These are phyloP conservation scores for Rhizomys pruinosus DNA, from an alignment of 2,113 vertebrate genomes.

Conservation along the genomic window DNA sequence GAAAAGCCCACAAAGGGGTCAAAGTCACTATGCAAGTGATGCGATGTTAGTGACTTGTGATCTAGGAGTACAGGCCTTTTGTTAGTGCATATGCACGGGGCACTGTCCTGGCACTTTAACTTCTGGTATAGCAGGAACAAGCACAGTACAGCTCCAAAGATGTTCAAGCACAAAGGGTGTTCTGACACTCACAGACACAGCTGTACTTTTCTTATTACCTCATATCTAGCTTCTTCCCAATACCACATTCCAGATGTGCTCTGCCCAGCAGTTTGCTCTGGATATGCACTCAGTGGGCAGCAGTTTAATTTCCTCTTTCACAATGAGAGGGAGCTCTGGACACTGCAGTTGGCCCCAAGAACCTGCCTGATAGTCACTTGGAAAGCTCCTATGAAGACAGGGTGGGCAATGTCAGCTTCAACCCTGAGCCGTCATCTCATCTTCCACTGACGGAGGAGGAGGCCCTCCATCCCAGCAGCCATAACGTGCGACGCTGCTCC, in stretches of 20 bases:
- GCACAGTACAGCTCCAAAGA: no score
- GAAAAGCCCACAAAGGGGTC: no score
- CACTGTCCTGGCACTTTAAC: no score
- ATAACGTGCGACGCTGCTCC: fast-evolving
- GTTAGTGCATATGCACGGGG: no score
- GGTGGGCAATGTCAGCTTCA: fast-evolving
- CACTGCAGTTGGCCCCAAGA: fast-evolving
- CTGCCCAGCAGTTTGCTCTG: fast-evolving
- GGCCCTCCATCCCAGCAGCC: background rate
- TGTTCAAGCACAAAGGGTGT: no score
- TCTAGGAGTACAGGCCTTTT: no score
- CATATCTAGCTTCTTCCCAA: background rate
- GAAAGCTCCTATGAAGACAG: no score
- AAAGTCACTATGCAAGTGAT: no score
- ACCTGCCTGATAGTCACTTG: fast-evolving
- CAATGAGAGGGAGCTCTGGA: fast-evolving
- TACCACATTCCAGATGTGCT: fast-evolving
- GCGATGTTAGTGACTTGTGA: no score
- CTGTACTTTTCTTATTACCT: background rate
- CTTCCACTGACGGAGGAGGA: background rate
- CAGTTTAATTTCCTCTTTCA: background rate
- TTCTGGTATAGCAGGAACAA: no score
- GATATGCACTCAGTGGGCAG: fast-evolving
- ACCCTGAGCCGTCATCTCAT: fast-evolving
- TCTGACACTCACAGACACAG: background rate